Conservation (phyloP, 1,140 invertebrate genomes). For the Aphelenchoides avenae region DNA sequence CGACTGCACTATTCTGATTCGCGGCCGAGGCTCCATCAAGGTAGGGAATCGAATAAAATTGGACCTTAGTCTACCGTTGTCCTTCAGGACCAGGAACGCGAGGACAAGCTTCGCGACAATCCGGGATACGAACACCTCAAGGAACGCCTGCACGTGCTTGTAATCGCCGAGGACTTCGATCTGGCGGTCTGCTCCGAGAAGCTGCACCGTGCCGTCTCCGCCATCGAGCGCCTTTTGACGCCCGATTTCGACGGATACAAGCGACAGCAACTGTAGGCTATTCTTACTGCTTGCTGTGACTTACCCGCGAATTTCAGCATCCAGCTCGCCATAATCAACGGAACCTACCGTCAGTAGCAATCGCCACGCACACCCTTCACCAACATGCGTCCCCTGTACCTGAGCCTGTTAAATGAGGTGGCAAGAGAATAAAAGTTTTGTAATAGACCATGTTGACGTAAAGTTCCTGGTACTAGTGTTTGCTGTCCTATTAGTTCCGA, state of each 20-base stretch:
- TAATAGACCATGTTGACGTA: no score
- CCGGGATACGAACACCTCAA: slow-evolving; percentile 99
- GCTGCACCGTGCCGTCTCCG: slow-evolving; percentile 19
- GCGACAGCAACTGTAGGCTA: slow-evolving; percentile 45
- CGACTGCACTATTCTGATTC: slow-evolving; percentile 98
- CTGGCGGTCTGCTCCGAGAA: slow-evolving; percentile 16
- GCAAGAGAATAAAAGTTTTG: no score
- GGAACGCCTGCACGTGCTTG: slow-evolving; percentile 93
- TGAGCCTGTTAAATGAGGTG: no score
- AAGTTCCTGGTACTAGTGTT: no score
- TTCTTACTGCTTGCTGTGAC: no score
- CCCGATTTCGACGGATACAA: slow-evolving; percentile 46
- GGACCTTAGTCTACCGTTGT: not conserved
- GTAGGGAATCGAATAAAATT: slow-evolving; percentile 4
- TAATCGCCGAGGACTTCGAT: slow-evolving; percentile 60
- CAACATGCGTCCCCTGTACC: no score
- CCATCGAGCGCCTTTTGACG: slow-evolving; percentile 32
- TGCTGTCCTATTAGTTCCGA: no score
- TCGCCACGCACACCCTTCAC: no score
- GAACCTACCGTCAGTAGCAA: no score
- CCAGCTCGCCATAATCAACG: no score
- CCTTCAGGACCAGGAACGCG: slow-evolving; percentile 19
- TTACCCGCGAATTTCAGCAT: no score
- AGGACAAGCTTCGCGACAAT: slow-evolving; percentile 68
- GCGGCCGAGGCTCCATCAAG: slow-evolving; percentile 88